A percentile compares a stretch with the other conserved stretches of the same genome.
Conservation (phyloP, 2,113 vertebrate genomes). For the Clarias batrachus region DNA sequence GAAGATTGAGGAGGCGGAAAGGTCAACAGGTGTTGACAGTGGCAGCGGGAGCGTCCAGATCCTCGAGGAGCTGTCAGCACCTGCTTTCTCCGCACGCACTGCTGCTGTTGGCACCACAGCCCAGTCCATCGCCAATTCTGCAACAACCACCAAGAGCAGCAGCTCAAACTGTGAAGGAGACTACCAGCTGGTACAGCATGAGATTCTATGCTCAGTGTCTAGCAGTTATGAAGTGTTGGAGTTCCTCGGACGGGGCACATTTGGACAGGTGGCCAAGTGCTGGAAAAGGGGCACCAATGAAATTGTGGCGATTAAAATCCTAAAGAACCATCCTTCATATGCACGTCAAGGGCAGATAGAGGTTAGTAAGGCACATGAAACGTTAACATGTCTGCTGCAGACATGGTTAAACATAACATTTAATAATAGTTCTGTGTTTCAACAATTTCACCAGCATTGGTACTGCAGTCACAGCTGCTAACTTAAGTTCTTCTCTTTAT, state of each 20-base stretch:
- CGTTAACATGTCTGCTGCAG: not conserved
- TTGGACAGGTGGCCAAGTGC: conserved; percentile 96
- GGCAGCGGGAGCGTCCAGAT: conserved; percentile 97
- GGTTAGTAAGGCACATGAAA: conserved; percentile 65
- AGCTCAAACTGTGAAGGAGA: conserved; percentile 94
- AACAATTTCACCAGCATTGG: not conserved
- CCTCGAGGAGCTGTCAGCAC: conserved; percentile 95
- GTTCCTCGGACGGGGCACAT: conserved; percentile 93
- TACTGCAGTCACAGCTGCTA: not conserved
- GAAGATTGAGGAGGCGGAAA: conserved; percentile 87
- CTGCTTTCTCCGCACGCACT: conserved; percentile 88
- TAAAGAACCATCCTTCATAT: conserved; percentile 97
- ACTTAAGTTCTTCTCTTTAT: not conserved
- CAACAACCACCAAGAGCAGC: conserved; percentile 92
- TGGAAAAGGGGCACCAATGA: conserved; percentile 98
- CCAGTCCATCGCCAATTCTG: conserved; percentile 77
- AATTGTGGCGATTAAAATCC: conserved; percentile 97
- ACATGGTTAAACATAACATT: not conserved
- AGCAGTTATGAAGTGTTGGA: conserved; percentile 96
- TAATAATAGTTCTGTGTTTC: not conserved
- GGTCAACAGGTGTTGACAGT: conserved; percentile 61
- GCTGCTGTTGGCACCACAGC: conserved; percentile 85
- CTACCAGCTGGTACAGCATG: conserved; percentile 97
- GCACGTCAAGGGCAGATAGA: conserved; percentile 98
- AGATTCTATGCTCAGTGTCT: conserved; percentile 95